phyloP scores from a whole-genome alignment of 2,113 vertebrate species.

The Cebus imitator region DNA sequence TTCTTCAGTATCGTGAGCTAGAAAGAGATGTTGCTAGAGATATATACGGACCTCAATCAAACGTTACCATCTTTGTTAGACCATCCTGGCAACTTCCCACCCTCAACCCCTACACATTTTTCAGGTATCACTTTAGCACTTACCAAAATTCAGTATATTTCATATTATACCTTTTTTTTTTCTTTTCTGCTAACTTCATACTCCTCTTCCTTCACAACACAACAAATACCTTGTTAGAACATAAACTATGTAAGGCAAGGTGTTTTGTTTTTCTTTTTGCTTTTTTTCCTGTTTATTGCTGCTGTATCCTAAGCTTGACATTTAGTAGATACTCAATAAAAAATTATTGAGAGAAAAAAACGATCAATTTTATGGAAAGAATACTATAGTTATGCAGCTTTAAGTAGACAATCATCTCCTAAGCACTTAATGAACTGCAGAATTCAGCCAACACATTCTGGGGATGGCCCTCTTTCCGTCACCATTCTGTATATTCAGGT shows the following conservation, averaged over 20 bases:
- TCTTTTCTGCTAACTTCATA: background rate
- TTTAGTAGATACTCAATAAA: background rate
- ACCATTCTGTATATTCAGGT: background rate
- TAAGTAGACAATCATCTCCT: background rate
- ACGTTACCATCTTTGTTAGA: background rate
- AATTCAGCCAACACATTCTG: background rate
- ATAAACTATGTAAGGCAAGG: background rate
- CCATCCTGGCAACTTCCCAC: background rate
- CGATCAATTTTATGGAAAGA: background rate
- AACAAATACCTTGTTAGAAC: background rate
- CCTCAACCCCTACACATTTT: background rate
- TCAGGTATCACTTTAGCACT: background rate
- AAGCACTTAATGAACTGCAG: background rate
- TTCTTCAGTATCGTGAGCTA: background rate
- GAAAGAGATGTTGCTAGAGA: background rate
- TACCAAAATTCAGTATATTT: background rate
- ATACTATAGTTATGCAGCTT: background rate
- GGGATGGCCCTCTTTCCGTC: background rate
- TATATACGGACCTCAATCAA: background rate
- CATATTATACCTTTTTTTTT: background rate
- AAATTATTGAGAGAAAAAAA: background rate
- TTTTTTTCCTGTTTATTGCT: background rate
- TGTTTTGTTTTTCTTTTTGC: background rate
- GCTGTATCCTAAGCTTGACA: background rate
- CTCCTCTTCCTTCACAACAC: accelerated